A percentile compares a stretch with the other conserved stretches of the same genome.
These are phyloP conservation scores for Austrolebias charrua DNA, from an alignment of 2,797 vertebrate species.

Conservation along the genomic window DNA sequence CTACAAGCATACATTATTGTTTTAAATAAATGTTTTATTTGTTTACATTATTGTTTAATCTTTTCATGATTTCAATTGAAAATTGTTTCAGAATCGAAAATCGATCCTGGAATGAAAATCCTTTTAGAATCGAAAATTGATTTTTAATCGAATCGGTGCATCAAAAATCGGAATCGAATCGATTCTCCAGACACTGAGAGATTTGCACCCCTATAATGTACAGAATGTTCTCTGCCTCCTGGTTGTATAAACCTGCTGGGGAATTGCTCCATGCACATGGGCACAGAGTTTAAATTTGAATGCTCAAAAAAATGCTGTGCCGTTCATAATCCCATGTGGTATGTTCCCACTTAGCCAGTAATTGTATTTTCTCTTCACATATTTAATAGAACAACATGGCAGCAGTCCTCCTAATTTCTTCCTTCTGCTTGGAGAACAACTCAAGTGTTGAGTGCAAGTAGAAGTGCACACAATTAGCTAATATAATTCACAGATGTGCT, in stretches of 20 bases:
- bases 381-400: constrained; percentile 92
- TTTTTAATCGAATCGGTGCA: too few relatives aligned
- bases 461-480: constrained; percentile 79
- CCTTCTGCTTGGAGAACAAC: constrained; percentile 85
- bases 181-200: too few relatives aligned
- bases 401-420: constrained; percentile 85
- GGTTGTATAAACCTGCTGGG: constrained; percentile 18
- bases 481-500: constrained; percentile 80
- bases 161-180: too few relatives aligned
- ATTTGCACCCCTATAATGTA: too few relatives aligned
- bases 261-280: constrained; percentile 22
- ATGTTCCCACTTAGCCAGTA: constrained; percentile 93
- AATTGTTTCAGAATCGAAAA: too few relatives aligned
- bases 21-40: too few relatives aligned
- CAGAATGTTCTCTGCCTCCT: neutral
- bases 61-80: too few relatives aligned
- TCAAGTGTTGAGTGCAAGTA: constrained; percentile 82
- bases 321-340: constrained; percentile 85
- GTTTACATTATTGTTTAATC: too few relatives aligned
- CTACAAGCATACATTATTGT: too few relatives aligned
- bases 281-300: constrained; percentile 71
- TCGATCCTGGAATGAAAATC: too few relatives aligned
- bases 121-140: too few relatives aligned
- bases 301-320: constrained; percentile 79
- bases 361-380: constrained; percentile 92